Conservation (phyloP, 2,797 vertebrate genomes). For the Miichthys miiuy region DNA sequence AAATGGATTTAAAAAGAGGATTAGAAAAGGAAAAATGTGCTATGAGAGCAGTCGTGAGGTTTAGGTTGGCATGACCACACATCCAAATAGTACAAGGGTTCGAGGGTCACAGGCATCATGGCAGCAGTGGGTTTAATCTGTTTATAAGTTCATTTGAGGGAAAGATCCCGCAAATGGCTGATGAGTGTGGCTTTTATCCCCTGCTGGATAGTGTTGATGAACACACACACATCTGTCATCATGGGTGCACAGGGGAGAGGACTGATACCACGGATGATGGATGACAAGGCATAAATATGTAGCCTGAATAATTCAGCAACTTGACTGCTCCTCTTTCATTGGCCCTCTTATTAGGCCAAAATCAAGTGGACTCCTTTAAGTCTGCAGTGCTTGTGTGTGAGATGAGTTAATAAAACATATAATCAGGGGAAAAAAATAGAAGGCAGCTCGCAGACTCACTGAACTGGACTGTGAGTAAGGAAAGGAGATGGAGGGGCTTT, state of each 20-base stretch:
- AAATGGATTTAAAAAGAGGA: background rate
- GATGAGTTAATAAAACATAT: slow-evolving; percentile 18
- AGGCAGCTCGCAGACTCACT: background rate
- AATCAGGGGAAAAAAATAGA: background rate
- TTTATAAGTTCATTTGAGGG: background rate
- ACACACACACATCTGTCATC: slow-evolving; percentile 1
- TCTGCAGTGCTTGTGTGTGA: slow-evolving; percentile 4
- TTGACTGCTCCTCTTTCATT: slow-evolving; percentile 36
- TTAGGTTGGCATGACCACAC: background rate
- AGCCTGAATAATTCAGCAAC: slow-evolving; percentile 63
- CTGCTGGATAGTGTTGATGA: slow-evolving; percentile 6
- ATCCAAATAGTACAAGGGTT: slow-evolving; percentile 11
- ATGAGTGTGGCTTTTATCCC: slow-evolving; percentile 16
- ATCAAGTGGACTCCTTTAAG: slow-evolving; percentile 17
- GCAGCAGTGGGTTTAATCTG: slow-evolving; percentile 13
- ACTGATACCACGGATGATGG: slow-evolving; percentile 32
- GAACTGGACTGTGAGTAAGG: slow-evolving; percentile 19
- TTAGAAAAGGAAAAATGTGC: background rate
- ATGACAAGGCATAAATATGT: slow-evolving; percentile 60
- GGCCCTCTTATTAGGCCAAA: slow-evolving; percentile 12
- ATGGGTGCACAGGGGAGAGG: background rate
- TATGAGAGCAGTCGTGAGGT: background rate
- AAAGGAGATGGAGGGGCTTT: slow-evolving; percentile 14
- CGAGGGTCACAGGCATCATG: slow-evolving; percentile 18
- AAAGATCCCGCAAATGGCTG: slow-evolving; percentile 18